These are phyloP conservation scores for Thomomys bottae DNA, from an alignment of 2,113 vertebrate genomes.

Conservation along the genomic window DNA sequence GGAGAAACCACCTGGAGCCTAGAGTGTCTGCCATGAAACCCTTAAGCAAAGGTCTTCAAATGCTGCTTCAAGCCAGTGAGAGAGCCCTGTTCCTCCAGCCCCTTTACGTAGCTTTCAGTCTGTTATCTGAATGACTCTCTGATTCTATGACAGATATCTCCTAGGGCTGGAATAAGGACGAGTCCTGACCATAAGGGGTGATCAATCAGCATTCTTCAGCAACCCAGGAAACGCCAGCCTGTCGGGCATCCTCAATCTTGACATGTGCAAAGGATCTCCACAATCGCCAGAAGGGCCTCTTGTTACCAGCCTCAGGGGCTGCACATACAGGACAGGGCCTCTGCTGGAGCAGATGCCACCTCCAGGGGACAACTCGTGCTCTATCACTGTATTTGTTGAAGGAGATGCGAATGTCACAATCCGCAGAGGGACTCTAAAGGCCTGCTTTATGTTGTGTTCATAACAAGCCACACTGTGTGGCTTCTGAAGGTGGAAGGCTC, in stretches of 20 bases:
- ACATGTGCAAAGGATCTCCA: not conserved
- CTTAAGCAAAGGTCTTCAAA: not conserved
- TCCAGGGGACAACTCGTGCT: not conserved
- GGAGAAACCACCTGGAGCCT: not conserved
- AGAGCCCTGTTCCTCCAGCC: not conserved
- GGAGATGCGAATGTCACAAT: rapidly evolving
- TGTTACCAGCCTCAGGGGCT: rapidly evolving
- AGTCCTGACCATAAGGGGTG: not conserved
- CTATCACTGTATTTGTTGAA: no score
- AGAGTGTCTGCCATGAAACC: not conserved
- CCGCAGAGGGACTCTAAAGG: not conserved
- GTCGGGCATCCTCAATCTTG: not conserved
- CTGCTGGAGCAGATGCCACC: rapidly evolving
- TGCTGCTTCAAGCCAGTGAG: not conserved
- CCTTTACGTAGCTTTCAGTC: no score
- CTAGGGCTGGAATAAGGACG: no score
- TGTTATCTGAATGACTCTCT: not conserved
- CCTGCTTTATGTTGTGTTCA: not conserved
- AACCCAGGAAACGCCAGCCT: not conserved
- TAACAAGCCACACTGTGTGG: not conserved
- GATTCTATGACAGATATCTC: not conserved
- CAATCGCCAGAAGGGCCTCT: rapidly evolving
- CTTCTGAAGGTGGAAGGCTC: not conserved
- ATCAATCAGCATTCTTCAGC: not conserved
- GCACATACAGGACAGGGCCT: rapidly evolving